A percentile compares a stretch with the other conserved stretches of the same genome.
These are phyloP conservation scores for Meandrina meandrites DNA, from an alignment of 92 coral and sea anemone genomes.

Conservation along the genomic window DNA sequence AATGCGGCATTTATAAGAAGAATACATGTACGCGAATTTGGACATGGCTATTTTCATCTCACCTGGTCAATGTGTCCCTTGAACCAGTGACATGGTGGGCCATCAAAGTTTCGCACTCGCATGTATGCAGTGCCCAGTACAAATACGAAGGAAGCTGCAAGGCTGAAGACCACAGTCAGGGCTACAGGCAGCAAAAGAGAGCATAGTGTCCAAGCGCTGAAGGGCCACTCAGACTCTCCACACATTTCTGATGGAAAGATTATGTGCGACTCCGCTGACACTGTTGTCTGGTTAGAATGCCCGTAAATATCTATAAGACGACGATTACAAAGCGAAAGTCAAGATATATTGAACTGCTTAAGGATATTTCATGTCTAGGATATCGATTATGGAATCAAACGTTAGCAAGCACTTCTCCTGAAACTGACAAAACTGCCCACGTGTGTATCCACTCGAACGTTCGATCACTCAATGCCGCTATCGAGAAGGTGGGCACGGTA, in stretches of 20 bases:
- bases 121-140: conserved; percentile 32
- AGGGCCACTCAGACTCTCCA: conserved; percentile 27
- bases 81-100: conserved; percentile 74
- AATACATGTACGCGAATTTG: background rate
- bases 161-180: background rate
- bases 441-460: background rate
- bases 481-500: conserved; percentile 14
- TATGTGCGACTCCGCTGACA: conserved; percentile 33
- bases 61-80: conserved; percentile 73
- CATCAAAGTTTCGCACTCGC: conserved; percentile 64
- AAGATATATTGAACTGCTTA: conserved; percentile 11
- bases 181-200: conserved; percentile 1
- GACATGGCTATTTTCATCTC: background rate
- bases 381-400: background rate
- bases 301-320: background rate
- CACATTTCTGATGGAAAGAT: conserved; percentile 40
- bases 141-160: conserved; percentile 6
- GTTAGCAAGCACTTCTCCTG: background rate
- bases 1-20: background rate
- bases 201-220: background rate
- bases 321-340: background rate
- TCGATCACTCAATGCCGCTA: conserved; percentile 26
- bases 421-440: conserved; percentile 12
- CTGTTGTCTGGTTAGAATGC: background rate
- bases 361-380: background rate